phyloP scores from a whole-genome alignment of 1,140 invertebrate genomes.

The Listronotus bonariensis region DNA sequence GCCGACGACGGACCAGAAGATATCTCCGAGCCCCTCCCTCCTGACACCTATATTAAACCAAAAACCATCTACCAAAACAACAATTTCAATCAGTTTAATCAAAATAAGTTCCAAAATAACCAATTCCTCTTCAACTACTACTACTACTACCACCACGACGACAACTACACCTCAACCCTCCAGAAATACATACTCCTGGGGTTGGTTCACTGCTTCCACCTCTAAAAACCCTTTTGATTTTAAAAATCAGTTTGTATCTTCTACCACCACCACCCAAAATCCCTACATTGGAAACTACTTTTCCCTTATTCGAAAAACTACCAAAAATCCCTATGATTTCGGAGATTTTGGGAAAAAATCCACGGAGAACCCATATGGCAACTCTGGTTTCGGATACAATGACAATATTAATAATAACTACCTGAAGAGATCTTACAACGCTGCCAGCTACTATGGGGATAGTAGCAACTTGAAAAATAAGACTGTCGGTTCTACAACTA shows the following conservation, averaged over 20 bases:
- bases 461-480: slow-evolving; percentile 32
- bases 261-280: slow-evolving; percentile 24
- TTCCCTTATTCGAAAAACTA: slow-evolving; percentile 48
- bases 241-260: slow-evolving; percentile 51
- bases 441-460: slow-evolving; percentile 52
- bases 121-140: slow-evolving; percentile 14
- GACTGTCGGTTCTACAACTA: slow-evolving; percentile 6
- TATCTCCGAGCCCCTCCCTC: slow-evolving; percentile 7
- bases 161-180: slow-evolving; percentile 12
- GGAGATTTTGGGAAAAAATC: slow-evolving; percentile 51
- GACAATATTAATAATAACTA: slow-evolving; percentile 56
- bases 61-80: slow-evolving; percentile 41
- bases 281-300: slow-evolving; percentile 51
- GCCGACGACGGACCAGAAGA: slow-evolving; percentile 46
- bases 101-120: slow-evolving; percentile 30
- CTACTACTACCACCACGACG: slow-evolving; percentile 21
- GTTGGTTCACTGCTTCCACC: slow-evolving; percentile 40
- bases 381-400: slow-evolving; percentile 36
- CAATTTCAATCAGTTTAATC: slow-evolving; percentile 27
- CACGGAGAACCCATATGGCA: slow-evolving; percentile 40
- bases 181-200: slow-evolving; percentile 18
- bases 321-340: slow-evolving; percentile 57
- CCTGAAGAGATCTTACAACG: slow-evolving; percentile 56
- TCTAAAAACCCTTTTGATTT: slow-evolving; percentile 60
- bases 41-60: slow-evolving; percentile 29